Percentiles rank a stretch among this genome's conserved stretches.
Evolutionary conservation across 2,113 vertebrate species (phyloP).

Genomic region (Andinoacara biseriatus): DNA sequence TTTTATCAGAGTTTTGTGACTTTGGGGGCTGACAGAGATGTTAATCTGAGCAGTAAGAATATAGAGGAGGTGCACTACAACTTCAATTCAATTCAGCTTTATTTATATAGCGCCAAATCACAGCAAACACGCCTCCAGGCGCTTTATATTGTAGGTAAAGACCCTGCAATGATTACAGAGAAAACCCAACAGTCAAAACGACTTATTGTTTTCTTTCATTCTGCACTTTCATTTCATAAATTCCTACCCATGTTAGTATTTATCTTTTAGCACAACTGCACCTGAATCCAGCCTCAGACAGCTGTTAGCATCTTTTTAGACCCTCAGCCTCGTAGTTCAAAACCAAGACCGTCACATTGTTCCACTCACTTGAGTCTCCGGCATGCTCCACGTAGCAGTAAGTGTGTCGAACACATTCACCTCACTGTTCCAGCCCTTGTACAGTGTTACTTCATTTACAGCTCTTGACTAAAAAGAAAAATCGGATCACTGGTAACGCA

Average conservation of each 20-base stretch:
- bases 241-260: too few species aligned
- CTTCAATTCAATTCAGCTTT: too few species aligned
- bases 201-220: too few species aligned
- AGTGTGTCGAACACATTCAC: constrained; percentile 70
- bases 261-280: not conserved
- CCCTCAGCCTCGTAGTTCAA: not conserved
- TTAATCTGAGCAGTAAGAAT: too few species aligned
- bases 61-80: too few species aligned
- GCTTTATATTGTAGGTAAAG: too few species aligned
- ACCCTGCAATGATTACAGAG: too few species aligned
- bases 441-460: constrained; percentile 53
- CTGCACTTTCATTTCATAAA: not conserved
- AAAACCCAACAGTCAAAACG: too few species aligned
- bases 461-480: constrained; percentile 50
- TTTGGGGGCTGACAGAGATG: too few species aligned
- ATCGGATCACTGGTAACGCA: not conserved
- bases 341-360: not conserved
- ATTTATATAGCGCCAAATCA: too few species aligned
- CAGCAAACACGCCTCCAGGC: too few species aligned
- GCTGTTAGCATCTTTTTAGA: not conserved
- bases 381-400: constrained; percentile 68
- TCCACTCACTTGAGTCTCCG: constrained; percentile 66
- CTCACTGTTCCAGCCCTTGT: constrained; percentile 82
- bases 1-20: not conserved
- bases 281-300: not conserved